Conservation (phyloP, 2,797 vertebrate genomes). For the Apogon talboti region DNA sequence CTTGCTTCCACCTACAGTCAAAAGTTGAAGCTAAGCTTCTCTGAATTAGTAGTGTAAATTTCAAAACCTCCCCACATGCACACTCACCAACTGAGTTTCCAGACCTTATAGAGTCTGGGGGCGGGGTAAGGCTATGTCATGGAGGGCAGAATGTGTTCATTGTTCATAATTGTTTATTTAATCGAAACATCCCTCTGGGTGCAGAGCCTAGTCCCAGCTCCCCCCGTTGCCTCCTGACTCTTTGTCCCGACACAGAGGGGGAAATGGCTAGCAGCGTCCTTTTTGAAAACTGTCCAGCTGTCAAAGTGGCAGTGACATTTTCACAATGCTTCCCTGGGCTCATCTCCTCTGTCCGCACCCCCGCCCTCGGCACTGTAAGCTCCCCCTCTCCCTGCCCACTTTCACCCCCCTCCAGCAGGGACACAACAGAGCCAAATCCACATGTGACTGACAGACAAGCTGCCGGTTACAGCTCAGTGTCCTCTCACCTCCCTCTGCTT, state of each 20-base stretch:
- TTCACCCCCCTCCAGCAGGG: constrained; percentile 28
- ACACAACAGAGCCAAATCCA: constrained; percentile 39
- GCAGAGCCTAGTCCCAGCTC: constrained; percentile 60
- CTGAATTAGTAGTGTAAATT: constrained; percentile 15
- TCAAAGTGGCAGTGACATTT: constrained; percentile 87
- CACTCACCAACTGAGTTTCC: constrained; percentile 46
- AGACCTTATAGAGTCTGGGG: constrained; percentile 50
- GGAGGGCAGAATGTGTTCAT: constrained; percentile 83
- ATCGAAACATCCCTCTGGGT: constrained; percentile 80
- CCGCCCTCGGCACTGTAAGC: constrained; percentile 56
- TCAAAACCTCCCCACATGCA: constrained; percentile 28
- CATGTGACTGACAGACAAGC: constrained; percentile 43
- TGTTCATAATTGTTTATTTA: constrained; percentile 86
- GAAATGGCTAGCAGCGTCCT: constrained; percentile 82
- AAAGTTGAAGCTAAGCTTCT: constrained; percentile 23
- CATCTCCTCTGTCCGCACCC: constrained; percentile 66
- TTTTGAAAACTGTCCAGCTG: constrained; percentile 88
- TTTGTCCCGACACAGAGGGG: constrained; percentile 82
- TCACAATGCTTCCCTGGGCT: constrained; percentile 80
- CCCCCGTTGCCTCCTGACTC: constrained; percentile 62
- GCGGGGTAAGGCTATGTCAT: constrained; percentile 72
- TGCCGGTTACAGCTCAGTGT: constrained; percentile 42
- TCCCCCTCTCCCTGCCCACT: constrained; percentile 6
- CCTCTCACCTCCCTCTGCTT: constrained; percentile 19
- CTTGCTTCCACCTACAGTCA: constrained; percentile 9